Evolutionary conservation across 2,888 invertebrate genomes (phyloP).

Genomic region (Drosophila nigricruria): DNA sequence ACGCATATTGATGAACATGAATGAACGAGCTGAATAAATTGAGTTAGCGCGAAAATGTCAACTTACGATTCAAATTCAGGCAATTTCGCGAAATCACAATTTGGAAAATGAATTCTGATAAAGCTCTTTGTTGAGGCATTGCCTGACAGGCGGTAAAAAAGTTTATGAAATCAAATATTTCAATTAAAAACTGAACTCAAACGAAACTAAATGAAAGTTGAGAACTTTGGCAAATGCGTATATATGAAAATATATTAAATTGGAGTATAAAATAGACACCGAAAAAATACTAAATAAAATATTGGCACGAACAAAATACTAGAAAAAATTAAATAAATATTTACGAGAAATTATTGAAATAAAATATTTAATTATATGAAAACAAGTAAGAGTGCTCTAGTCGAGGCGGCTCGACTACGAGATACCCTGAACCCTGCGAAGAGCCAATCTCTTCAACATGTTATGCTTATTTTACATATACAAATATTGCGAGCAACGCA

Average conservation of each 20-base stretch:
- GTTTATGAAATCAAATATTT: background rate
- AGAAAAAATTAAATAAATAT: too few species aligned
- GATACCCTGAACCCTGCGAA: too few species aligned
- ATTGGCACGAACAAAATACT: too few species aligned
- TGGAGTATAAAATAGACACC: too few species aligned
- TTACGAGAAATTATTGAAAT: too few species aligned
- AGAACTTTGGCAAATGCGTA: background rate
- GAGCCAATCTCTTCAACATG: too few species aligned
- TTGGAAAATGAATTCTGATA: background rate
- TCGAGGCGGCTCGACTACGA: too few species aligned
- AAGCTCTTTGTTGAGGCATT: background rate
- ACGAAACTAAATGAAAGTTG: background rate
- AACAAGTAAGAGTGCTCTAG: too few species aligned
- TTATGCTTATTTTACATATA: too few species aligned
- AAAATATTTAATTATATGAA: too few species aligned
- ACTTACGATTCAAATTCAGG: slow-evolving; percentile 2
- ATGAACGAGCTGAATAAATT: slow-evolving; percentile 7
- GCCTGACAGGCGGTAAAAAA: background rate
- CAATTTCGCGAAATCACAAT: background rate
- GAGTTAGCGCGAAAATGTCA: slow-evolving; percentile 4
- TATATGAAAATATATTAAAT: too few species aligned
- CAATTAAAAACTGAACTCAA: background rate
- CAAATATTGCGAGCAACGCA: too few species aligned
- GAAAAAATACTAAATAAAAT: background rate
- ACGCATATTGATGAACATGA: slow-evolving; percentile 5